phyloP scores from a whole-genome alignment of 2,888 invertebrate genomes.

The Drosophila pseudotalamancana region DNA sequence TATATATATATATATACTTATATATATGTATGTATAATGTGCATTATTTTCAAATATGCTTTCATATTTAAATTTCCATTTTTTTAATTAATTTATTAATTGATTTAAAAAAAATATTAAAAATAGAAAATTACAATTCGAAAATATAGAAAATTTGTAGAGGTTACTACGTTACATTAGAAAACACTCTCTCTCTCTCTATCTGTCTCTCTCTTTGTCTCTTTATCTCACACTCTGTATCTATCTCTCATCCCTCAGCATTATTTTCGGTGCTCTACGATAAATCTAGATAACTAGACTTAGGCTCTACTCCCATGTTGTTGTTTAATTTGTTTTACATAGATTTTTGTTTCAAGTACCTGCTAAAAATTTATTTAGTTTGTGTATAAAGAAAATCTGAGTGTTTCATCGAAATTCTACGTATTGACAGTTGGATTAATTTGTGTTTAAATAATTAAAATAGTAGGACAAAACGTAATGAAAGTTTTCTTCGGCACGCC shows the following conservation, averaged over 20 bases:
- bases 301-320: conserved; percentile 23
- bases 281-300: conserved; percentile 4
- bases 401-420: conserved; percentile 33
- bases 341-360: conserved; percentile 5
- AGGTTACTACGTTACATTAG: neutral
- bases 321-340: conserved; percentile 30
- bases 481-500: neutral
- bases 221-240: neutral
- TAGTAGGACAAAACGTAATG: conserved; percentile 5
- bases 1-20: too few species aligned
- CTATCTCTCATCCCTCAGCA: too few species aligned
- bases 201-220: neutral
- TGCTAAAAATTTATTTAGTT: conserved; percentile 9
- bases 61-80: too few species aligned
- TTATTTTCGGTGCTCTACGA: too few species aligned
- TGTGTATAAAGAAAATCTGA: conserved; percentile 36
- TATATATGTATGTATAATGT: too few species aligned
- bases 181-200: neutral
- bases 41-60: too few species aligned
- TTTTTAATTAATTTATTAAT: too few species aligned
- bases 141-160: too few species aligned
- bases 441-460: conserved; percentile 28
- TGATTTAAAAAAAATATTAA: too few species aligned
- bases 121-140: too few species aligned
- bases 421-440: conserved; percentile 29